Evolutionary conservation across 2,113 vertebrate genomes (phyloP), one percentile per base, ranked within the genome.

Genomic region (Globicephala melas): DNA sequence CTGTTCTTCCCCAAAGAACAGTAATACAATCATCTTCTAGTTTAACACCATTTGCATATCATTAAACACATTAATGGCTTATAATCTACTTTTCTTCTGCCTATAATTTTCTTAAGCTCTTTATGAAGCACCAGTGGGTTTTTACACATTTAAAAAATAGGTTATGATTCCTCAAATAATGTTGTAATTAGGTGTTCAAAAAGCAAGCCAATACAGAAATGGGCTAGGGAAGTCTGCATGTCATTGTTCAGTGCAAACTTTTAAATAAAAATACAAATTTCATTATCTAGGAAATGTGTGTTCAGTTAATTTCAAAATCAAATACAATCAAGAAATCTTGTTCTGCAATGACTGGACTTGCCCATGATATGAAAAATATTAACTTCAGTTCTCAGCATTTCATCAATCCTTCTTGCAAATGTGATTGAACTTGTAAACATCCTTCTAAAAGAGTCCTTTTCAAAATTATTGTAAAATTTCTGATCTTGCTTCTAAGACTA

Each of bases 21-120:
- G 28, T 83, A 89, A 95, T 92, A 36, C 2, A 68, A 74, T 91
- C 50, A 76, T 94, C 77, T 38, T 96, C n/a, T 89, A 79, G 95
- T 94, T 92, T 93, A 96, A 89, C 3, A 94, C 8, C 3, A 83
- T 97, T 97, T 97, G 63, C 96, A 86, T 86, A 82, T 88, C 60
- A 95, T 89, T 95, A 94, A 89, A 89, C 13, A 68, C 68, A 95
- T 53, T 53, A 91, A 87, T 92, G n/a, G 38, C n/a, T 38, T 36
- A 0, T 77, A 71, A 95, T 83, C 81, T 86, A 76, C 87, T 93
- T 94, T 93, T 26, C 58, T 90, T 80, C 20, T 89, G 55, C 62
- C 71, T 65, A 25, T 53, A 53, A 84, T 92, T 91, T 93, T 58
- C 67, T 70, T 25, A 91, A 82, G 17, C 50, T 26, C 26, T 87